Evolutionary conservation across 2,888 invertebrate genomes (phyloP).

Genomic region (Drosophila limbata): DNA sequence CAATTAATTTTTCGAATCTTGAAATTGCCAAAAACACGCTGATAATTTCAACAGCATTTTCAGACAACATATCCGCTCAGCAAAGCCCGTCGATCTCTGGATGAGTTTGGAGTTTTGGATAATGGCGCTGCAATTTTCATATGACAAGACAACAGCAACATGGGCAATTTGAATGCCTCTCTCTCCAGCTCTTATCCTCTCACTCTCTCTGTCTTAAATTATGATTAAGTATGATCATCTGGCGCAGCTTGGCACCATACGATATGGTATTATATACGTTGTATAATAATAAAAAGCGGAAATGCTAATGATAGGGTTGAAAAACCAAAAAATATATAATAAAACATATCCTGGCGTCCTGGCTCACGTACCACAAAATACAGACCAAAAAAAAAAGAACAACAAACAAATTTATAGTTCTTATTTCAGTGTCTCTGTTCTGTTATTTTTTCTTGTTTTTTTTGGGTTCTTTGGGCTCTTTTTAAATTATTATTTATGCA

Average conservation of each 20-base stretch:
- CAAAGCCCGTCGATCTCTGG: not conserved
- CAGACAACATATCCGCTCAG: slow-evolving; percentile 75
- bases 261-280: slow-evolving; percentile 3
- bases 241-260: slow-evolving; percentile 40
- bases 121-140: slow-evolving; percentile 79
- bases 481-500: slow-evolving; percentile 83
- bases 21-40: slow-evolving; percentile 32
- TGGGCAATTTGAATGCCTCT: slow-evolving; percentile 70
- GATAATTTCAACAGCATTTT: slow-evolving; percentile 73
- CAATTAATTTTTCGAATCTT: slow-evolving; percentile 73
- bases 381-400: not conserved
- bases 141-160: slow-evolving; percentile 67
- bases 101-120: slow-evolving; percentile 28
- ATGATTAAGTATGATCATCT: slow-evolving; percentile 83
- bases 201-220: slow-evolving; percentile 65
- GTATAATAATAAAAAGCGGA: slow-evolving; percentile 85
- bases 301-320: slow-evolving; percentile 85
- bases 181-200: not conserved
- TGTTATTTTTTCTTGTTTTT: slow-evolving; percentile 12
- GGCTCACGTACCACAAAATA: slow-evolving; percentile 52
- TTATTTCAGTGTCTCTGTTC: slow-evolving; percentile 49
- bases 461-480: slow-evolving; percentile 18
- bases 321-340: slow-evolving; percentile 30
- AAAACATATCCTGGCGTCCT: slow-evolving; percentile 58
- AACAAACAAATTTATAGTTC: slow-evolving; percentile 67